Evolutionary conservation across 2,113 vertebrate genomes (phyloP).

Genomic region (Scartelaos histophorus): DNA sequence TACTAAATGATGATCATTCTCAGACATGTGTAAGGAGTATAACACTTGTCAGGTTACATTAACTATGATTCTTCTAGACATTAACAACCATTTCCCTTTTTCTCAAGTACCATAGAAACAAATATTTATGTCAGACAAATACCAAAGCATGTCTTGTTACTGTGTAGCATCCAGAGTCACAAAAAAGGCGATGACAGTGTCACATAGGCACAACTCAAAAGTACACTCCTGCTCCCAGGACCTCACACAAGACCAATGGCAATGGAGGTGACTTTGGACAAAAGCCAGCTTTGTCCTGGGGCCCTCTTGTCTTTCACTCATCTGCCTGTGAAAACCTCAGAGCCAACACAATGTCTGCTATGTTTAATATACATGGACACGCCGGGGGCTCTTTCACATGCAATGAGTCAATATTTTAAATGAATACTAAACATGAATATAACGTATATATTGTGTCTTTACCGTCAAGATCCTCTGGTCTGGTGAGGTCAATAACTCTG

Average conservation of each 20-base stretch:
- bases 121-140: slow-evolving; percentile 80
- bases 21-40: slow-evolving; percentile 58
- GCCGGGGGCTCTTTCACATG: not conserved
- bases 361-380: slow-evolving; percentile 26
- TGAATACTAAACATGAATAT: not conserved
- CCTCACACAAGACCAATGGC: slow-evolving; percentile 76
- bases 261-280: slow-evolving; percentile 65
- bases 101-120: slow-evolving; percentile 83
- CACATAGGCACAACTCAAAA: slow-evolving; percentile 69
- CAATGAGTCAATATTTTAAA: not conserved
- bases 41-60: slow-evolving; percentile 33
- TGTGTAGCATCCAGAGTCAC: slow-evolving; percentile 69
- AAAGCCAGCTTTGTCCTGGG: slow-evolving; percentile 71
- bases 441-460: slow-evolving; percentile 58
- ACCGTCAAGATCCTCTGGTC: slow-evolving; percentile 98
- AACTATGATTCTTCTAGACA: slow-evolving; percentile 72
- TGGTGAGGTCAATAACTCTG: slow-evolving; percentile 95
- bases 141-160: slow-evolving; percentile 60
- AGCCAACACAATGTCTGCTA: slow-evolving; percentile 37
- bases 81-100: slow-evolving; percentile 70
- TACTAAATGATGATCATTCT: slow-evolving; percentile 21
- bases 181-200: slow-evolving; percentile 77
- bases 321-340: slow-evolving; percentile 74
- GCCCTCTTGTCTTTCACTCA: slow-evolving; percentile 68
- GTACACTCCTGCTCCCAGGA: slow-evolving; percentile 71